A percentile compares a stretch with the other conserved stretches of the same genome.
phyloP scores from a whole-genome alignment of 2,797 vertebrate species.

The Gila robusta region DNA sequence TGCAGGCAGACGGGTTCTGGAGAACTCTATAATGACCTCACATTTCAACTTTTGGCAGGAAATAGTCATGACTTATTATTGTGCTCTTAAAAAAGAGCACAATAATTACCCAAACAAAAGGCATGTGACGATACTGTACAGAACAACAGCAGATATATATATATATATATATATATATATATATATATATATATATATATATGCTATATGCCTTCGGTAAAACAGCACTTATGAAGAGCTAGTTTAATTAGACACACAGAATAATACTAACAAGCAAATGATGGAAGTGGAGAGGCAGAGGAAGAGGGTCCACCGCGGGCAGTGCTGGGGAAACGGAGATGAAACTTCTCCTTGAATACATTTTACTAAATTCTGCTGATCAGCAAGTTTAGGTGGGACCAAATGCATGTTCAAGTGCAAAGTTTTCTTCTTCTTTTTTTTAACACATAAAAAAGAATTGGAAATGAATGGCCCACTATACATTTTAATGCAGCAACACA shows the following conservation, averaged over 20 bases:
- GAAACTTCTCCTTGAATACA: slow-evolving; percentile 55
- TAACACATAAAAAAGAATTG: slow-evolving; percentile 3
- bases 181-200: background rate
- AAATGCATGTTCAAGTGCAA: slow-evolving; percentile 24
- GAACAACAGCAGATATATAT: slow-evolving; percentile 20
- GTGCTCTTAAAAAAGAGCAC: slow-evolving; percentile 15
- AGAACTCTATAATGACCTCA: slow-evolving; percentile 44
- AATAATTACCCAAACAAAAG: slow-evolving; percentile 46
- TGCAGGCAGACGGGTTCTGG: slow-evolving; percentile 47
- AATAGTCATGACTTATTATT: slow-evolving; percentile 14
- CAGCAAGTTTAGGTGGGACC: slow-evolving; percentile 44
- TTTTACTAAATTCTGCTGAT: slow-evolving; percentile 56
- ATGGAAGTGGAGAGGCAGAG: slow-evolving; percentile 39
- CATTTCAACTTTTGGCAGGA: slow-evolving; percentile 35
- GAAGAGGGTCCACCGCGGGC: slow-evolving; percentile 34
- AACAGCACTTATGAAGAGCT: slow-evolving; percentile 35
- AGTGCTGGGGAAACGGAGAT: slow-evolving; percentile 42
- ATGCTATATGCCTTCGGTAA: slow-evolving; percentile 2
- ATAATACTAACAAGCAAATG: slow-evolving; percentile 62
- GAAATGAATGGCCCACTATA: slow-evolving; percentile 5
- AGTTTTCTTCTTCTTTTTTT: slow-evolving; percentile 1
- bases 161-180: too few relatives aligned
- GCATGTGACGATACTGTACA: slow-evolving; percentile 33
- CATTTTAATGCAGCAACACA: background rate
- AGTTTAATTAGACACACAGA: slow-evolving; percentile 63